phyloP scores from a whole-genome alignment of 2,113 vertebrate genomes.

The Scartelaos histophorus region DNA sequence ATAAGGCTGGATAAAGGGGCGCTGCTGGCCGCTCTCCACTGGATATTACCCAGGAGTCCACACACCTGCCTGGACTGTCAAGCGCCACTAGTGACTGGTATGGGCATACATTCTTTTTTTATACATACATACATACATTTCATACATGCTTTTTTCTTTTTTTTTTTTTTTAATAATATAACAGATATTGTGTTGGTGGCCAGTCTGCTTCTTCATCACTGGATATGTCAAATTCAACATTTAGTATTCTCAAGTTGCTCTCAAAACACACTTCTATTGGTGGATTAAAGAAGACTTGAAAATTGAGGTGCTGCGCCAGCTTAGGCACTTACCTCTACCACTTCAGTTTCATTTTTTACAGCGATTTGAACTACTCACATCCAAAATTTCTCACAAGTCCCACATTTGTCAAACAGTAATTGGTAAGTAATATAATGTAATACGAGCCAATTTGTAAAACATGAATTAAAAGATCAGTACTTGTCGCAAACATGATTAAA shows the following conservation, averaged over 20 bases:
- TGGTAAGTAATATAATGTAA: background rate
- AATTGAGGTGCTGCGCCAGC: background rate
- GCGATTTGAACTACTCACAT: background rate
- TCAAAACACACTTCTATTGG: constrained; percentile 27
- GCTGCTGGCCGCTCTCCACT: constrained; percentile 51
- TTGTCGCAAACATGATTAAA: constrained; percentile 4
- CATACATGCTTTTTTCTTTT: too few species aligned
- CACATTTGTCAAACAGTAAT: background rate
- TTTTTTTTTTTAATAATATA: too few species aligned
- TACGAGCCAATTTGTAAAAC: background rate
- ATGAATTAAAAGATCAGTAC: background rate
- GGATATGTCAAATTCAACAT: constrained; percentile 68
- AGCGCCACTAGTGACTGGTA: too few species aligned
- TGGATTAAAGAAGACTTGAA: constrained; percentile 12
- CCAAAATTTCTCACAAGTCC: background rate
- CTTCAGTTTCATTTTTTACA: background rate
- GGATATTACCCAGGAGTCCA: constrained; percentile 61
- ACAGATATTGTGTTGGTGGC: constrained; percentile 64
- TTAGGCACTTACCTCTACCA: background rate
- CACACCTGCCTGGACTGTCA: constrained; percentile 71
- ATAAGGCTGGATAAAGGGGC: constrained; percentile 67
- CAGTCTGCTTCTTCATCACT: constrained; percentile 39
- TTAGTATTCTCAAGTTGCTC: constrained; percentile 53
- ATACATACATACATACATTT: too few species aligned
- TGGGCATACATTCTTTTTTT: too few species aligned